Percentiles rank a stretch among this genome's conserved stretches.
These are phyloP conservation scores for Helicolenus hilgendorfi DNA, from an alignment of 2,797 vertebrate species.

Conservation along the genomic window DNA sequence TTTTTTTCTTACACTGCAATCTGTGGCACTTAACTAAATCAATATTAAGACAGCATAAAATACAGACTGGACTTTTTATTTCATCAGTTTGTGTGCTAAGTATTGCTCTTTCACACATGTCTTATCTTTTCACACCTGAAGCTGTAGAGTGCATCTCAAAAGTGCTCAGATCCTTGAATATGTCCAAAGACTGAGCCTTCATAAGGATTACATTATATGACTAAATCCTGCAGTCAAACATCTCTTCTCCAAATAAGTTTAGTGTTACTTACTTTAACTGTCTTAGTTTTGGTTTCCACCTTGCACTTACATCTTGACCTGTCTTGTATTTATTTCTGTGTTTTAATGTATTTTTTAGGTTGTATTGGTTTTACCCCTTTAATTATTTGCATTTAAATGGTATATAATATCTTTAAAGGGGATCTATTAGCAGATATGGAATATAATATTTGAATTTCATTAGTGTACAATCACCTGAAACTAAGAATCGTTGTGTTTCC, in stretches of 20 bases:
- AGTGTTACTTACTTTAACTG: no score
- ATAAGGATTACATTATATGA: not conserved
- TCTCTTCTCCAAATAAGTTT: not conserved
- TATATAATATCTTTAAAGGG: not conserved
- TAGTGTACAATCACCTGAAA: no score
- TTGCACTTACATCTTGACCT: not conserved
- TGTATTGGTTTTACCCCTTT: not conserved
- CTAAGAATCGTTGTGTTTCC: no score
- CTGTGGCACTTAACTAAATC: not conserved
- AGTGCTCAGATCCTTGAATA: not conserved
- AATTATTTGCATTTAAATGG: not conserved
- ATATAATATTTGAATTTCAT: no score
- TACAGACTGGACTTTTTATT: not conserved
- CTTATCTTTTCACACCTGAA: not conserved
- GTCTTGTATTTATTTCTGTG: not conserved
- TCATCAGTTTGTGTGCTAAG: not conserved
- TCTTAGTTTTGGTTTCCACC: not conserved
- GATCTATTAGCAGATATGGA: no score
- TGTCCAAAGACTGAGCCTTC: not conserved
- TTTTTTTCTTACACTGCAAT: slow-evolving; percentile 14
- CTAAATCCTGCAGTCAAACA: not conserved
- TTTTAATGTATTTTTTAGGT: not conserved
- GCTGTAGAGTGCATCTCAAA: not conserved
- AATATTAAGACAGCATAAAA: not conserved
- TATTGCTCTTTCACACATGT: not conserved